A percentile compares a stretch with the other conserved stretches of the same genome.
Evolutionary conservation across 2,113 vertebrate genomes (phyloP).

Genomic region (Tetrax tetrax): DNA sequence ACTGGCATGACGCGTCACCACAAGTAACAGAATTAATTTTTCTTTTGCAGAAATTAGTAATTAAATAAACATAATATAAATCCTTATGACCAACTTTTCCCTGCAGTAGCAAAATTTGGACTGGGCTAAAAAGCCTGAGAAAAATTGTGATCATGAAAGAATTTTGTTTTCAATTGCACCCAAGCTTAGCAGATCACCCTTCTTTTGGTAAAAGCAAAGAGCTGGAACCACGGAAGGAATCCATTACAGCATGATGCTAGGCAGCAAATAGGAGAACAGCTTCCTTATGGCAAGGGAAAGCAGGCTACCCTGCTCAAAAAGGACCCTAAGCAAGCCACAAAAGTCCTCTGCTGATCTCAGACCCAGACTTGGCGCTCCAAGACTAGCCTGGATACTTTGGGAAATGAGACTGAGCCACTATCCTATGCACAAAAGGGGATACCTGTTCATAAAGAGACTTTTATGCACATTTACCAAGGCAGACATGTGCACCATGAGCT

Average conservation of each 20-base stretch:
- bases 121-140: background rate
- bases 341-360: background rate
- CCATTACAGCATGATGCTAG: background rate
- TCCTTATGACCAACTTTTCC: background rate
- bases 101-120: background rate
- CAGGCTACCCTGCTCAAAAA: background rate
- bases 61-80: constrained; percentile 49
- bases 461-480: background rate
- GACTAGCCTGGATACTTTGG: background rate
- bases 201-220: background rate
- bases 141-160: background rate
- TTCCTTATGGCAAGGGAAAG: background rate
- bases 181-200: background rate
- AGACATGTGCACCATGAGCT: background rate
- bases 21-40: constrained; percentile 57
- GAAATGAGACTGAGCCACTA: background rate
- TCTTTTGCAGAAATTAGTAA: constrained; percentile 59
- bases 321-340: background rate
- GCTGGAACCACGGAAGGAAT: background rate
- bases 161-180: background rate
- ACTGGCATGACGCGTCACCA: background rate
- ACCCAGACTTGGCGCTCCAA: background rate
- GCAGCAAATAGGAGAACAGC: background rate
- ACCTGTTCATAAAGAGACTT: background rate
- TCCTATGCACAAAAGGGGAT: background rate